Conservation (phyloP, 2,888 invertebrate species). For the Nomada fucata region DNA sequence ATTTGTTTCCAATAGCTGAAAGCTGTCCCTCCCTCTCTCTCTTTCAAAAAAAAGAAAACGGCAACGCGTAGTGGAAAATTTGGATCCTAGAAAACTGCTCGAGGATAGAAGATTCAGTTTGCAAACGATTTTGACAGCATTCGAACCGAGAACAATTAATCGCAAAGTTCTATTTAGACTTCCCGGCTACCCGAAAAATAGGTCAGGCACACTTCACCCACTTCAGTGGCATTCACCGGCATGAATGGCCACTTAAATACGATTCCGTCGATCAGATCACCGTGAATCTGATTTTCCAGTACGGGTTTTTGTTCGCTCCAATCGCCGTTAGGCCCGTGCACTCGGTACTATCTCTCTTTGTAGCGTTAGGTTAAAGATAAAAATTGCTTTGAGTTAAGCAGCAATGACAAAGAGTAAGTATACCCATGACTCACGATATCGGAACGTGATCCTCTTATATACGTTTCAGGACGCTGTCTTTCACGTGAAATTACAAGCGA, state of each 20-base stretch:
- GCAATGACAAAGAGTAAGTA: slow-evolving; percentile 5
- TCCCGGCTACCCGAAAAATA: slow-evolving; percentile 48
- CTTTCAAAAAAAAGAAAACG: no score
- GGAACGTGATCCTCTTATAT: background rate
- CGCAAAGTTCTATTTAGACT: slow-evolving; percentile 31
- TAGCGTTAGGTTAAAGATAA: slow-evolving; percentile 35
- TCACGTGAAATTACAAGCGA: no score
- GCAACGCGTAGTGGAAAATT: background rate
- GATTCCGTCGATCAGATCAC: slow-evolving; percentile 51
- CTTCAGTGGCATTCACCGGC: slow-evolving; percentile 48
- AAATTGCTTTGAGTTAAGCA: background rate
- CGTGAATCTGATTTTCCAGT: slow-evolving; percentile 46
- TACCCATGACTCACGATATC: slow-evolving; percentile 6
- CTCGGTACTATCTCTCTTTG: slow-evolving; percentile 35
- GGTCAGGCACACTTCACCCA: slow-evolving; percentile 65
- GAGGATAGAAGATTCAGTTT: background rate
- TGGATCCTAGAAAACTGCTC: background rate
- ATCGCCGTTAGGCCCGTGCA: background rate
- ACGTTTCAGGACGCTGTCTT: background rate
- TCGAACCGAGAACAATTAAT: slow-evolving; percentile 32
- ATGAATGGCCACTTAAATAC: slow-evolving; percentile 63
- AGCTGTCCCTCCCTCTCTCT: no score
- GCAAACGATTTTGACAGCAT: slow-evolving; percentile 12
- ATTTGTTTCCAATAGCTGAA: no score
- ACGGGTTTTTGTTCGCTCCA: background rate